Conservation (phyloP, 2,113 vertebrate species). For the Genyomyrus donnyi region DNA sequence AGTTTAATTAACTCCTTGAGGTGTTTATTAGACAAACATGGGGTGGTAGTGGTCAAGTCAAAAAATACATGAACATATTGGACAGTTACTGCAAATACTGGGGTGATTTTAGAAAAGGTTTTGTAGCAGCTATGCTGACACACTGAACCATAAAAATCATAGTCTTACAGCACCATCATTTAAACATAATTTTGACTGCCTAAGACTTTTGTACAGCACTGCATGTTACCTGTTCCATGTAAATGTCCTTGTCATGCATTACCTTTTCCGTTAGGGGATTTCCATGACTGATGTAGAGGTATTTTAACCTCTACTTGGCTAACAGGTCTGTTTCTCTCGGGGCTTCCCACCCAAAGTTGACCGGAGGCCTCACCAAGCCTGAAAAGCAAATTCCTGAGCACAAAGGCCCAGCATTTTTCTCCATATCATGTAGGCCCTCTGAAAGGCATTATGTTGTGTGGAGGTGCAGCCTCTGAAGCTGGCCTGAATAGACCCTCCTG, state of each 20-base stretch:
- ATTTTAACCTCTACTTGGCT: constrained; percentile 12
- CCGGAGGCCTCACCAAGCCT: neutral
- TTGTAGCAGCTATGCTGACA: neutral
- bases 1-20: neutral
- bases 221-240: neutral
- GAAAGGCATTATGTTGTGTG: constrained; percentile 18
- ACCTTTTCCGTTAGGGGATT: neutral
- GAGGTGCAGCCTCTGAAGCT: constrained; percentile 6
- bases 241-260: neutral
- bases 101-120: neutral
- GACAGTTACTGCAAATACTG: neutral
- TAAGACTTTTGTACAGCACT: neutral
- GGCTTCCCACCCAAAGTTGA: neutral
- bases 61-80: no score
- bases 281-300: neutral
- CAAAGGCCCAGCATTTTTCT: constrained; percentile 14
- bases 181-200: neutral
- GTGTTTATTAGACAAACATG: neutral
- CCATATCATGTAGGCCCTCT: constrained; percentile 22
- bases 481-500: constrained; percentile 17
- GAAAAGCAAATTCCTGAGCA: constrained; percentile 15
- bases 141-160: neutral
- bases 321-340: neutral
- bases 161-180: neutral
- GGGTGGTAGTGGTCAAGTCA: neutral